phyloP scores from a whole-genome alignment of 2,888 invertebrate species.

The Lycaena phlaeas region DNA sequence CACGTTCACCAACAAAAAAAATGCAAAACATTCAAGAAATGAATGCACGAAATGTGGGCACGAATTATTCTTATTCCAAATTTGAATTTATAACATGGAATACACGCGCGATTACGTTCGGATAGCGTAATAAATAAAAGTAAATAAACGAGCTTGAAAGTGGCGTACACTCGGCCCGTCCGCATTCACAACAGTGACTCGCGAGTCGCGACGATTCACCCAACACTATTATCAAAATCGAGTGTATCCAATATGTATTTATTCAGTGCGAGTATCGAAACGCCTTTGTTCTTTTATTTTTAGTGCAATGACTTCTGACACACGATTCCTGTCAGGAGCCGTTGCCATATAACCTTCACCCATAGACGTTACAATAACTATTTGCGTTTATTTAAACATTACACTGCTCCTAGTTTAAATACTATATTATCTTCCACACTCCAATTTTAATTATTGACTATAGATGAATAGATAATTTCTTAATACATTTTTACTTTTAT shows the following conservation, averaged over 20 bases:
- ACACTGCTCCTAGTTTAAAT: no score
- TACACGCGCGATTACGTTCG: no score
- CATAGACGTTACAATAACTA: no score
- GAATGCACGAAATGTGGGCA: no score
- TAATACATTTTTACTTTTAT: no score
- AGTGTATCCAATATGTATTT: constrained; percentile 36
- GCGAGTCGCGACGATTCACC: constrained; percentile 10
- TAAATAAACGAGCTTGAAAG: constrained; percentile 11
- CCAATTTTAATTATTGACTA: no score
- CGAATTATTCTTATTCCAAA: background rate
- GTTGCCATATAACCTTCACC: background rate
- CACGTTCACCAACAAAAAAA: background rate
- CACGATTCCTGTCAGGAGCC: constrained; percentile 15
- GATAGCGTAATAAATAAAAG: background rate
- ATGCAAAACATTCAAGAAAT: background rate
- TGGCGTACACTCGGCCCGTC: constrained; percentile 7
- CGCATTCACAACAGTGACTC: constrained; percentile 20
- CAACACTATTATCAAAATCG: constrained; percentile 30
- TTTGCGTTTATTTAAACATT: no score
- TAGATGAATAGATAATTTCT: no score
- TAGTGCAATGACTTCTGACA: constrained; percentile 48
- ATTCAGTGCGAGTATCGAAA: constrained; percentile 32
- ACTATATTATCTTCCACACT: no score
- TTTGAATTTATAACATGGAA: background rate
- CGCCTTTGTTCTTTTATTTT: constrained; percentile 50